Evolutionary conservation across 2,113 vertebrate species (phyloP), one percentile per base, ranked within the genome.

Genomic region (Prionailurus viverrinus): DNA sequence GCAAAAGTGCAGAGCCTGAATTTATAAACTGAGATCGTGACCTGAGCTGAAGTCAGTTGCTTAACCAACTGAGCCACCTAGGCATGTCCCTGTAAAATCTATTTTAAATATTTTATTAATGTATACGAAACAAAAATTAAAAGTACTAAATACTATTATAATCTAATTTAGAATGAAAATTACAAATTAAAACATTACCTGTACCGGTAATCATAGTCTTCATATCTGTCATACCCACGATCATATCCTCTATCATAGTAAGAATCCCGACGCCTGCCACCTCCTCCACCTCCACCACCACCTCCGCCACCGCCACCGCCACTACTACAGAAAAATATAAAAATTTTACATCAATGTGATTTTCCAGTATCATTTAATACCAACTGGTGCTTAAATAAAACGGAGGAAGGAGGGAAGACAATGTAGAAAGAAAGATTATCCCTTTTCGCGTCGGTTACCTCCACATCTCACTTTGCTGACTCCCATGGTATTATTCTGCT

Each of bases 171-270:
- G 63, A 79, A 78, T 3, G 83, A 33, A 80, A 69, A 74, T n/a
- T 15, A 31, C 33, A 90, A 74, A 41, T 80, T 48, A 73, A 69
- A 96, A 88, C 7, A 79, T 97, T 99, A 99, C 99, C 99, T 99
- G 98, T 99, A 99, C 97, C 99, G 99, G 94, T 99, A 99, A 98
- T 99, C 99, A 39, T 99, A 99, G 96, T 99, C 99, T 45, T 99
- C 99, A 0, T 99, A 99, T 99, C 99, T 99, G 97, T 99, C 99
- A 90, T 99, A 99, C 1, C 99, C 98, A 95, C 99, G 98, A 82
- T 99, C 99, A 68, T 99, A 99, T 11, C 99, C 99, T 85, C 99
- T 98, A 76, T 99, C 99, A 39, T 99, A 99, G 68, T 99, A 99
- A 0, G 99, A 99, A 97, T 99, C 99, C 71, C 99, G 98, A 7